These are phyloP conservation scores for Siniperca chuatsi DNA, from an alignment of 2,113 vertebrate species.

Conservation along the genomic window DNA sequence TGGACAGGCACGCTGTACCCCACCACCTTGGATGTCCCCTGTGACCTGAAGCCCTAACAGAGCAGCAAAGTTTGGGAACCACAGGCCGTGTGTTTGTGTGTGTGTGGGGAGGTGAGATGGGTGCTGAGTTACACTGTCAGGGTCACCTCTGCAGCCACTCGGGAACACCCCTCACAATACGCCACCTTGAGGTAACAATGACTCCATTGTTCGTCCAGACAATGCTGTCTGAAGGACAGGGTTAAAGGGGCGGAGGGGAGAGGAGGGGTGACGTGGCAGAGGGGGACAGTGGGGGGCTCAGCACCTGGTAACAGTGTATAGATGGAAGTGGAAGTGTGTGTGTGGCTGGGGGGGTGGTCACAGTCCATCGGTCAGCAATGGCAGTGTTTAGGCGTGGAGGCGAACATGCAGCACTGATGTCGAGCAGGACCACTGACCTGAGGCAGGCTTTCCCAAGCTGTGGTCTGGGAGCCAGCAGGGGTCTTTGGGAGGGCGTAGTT, in stretches of 20 bases:
- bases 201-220: slow-evolving; percentile 74
- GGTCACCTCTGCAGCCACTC: slow-evolving; percentile 73
- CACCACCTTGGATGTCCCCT: slow-evolving; percentile 46
- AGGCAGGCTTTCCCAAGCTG: slow-evolving; percentile 25
- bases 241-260: slow-evolving; percentile 62
- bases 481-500: background rate
- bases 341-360: slow-evolving; percentile 45
- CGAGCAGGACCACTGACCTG: slow-evolving; percentile 50
- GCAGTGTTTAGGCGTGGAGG: slow-evolving; percentile 33
- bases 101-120: slow-evolving; percentile 30
- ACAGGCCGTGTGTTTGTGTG: background rate
- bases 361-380: slow-evolving; percentile 65
- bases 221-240: slow-evolving; percentile 78
- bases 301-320: slow-evolving; percentile 73
- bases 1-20: background rate
- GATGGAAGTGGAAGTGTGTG: slow-evolving; percentile 32
- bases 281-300: slow-evolving; percentile 28
- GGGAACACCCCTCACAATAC: slow-evolving; percentile 73
- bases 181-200: slow-evolving; percentile 83
- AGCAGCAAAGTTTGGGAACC: slow-evolving; percentile 48
- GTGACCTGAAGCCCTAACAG: slow-evolving; percentile 55
- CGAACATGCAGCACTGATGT: slow-evolving; percentile 38
- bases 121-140: slow-evolving; percentile 71
- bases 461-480: slow-evolving; percentile 18
- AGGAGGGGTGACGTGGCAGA: slow-evolving; percentile 24